phyloP scores from a whole-genome alignment of 2,797 vertebrate genomes.

The Myripristis jacobus region DNA sequence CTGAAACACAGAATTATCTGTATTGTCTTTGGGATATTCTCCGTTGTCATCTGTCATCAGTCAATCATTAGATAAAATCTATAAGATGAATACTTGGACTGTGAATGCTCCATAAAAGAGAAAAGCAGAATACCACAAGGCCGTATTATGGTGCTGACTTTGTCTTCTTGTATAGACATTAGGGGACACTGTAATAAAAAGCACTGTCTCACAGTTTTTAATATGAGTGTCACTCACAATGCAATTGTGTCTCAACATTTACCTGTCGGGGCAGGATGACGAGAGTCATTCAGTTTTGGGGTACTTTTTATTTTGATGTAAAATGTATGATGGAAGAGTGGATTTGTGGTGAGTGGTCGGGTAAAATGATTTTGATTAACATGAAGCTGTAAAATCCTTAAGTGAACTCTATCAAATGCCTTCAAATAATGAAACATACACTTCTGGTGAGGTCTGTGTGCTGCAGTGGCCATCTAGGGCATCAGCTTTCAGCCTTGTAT shows the following conservation, averaged over 20 bases:
- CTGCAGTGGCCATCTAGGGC: conserved; percentile 52
- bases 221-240: too few relatives aligned
- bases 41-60: conserved; percentile 58
- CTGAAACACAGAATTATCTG: conserved; percentile 43
- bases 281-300: background rate
- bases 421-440: conserved; percentile 50
- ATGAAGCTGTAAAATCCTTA: conserved; percentile 30
- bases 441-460: conserved; percentile 38
- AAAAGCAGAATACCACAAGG: conserved; percentile 45
- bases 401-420: conserved; percentile 44
- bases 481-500: conserved; percentile 60
- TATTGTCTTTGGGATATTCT: conserved; percentile 45
- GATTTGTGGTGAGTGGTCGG: background rate
- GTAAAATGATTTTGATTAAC: background rate
- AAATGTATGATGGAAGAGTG: background rate
- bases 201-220: too few relatives aligned
- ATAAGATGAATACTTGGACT: conserved; percentile 54
- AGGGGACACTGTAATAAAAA: too few relatives aligned
- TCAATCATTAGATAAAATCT: conserved; percentile 50
- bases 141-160: conserved; percentile 44
- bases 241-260: conserved; percentile 13
- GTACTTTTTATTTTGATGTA: background rate
- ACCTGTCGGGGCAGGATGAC: background rate
- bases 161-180: conserved; percentile 19
- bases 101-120: conserved; percentile 48